Evolutionary conservation across 2,113 vertebrate genomes (phyloP).

Genomic region (Leptodactylus fuscus): DNA sequence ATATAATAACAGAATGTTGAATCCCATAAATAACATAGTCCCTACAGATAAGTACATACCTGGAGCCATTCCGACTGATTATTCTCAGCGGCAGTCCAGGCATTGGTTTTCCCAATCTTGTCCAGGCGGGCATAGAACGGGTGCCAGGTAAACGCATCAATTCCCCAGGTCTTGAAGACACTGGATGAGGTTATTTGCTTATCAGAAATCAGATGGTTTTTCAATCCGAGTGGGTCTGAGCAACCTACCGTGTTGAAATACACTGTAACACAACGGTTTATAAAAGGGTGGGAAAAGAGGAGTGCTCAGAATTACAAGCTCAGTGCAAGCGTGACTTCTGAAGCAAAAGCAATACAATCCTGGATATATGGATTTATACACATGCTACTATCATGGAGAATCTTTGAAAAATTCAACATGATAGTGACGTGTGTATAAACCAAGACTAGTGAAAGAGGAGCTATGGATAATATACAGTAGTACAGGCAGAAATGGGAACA

Average conservation of each 20-base stretch:
- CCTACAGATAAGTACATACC: conserved; percentile 72
- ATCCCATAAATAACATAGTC: too few species aligned
- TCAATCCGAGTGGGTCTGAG: conserved; percentile 89
- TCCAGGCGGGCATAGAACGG: conserved; percentile 89
- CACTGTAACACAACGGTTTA: conserved; percentile 76
- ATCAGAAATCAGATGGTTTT: conserved; percentile 82
- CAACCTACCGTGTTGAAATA: conserved; percentile 90
- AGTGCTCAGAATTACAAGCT: conserved; percentile 18
- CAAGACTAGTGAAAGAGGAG: too few species aligned
- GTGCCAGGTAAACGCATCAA: conserved; percentile 87
- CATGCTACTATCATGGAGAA: background rate
- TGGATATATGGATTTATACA: too few species aligned
- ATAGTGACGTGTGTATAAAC: too few species aligned
- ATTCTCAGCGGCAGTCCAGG: conserved; percentile 86
- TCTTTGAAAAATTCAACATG: too few species aligned
- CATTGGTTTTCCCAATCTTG: conserved; percentile 91
- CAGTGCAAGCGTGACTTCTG: background rate
- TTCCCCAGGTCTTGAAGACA: conserved; percentile 87
- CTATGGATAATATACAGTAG: too few species aligned
- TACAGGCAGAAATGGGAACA: too few species aligned
- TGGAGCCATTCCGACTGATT: conserved; percentile 89
- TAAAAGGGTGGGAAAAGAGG: conserved; percentile 66
- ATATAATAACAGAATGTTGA: too few species aligned
- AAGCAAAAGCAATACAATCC: background rate
- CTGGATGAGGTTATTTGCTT: conserved; percentile 90